Percentiles rank a stretch among this genome's conserved stretches.
Conservation (phyloP, 1,140 invertebrate species). For the Caenorhabditis remanei region DNA sequence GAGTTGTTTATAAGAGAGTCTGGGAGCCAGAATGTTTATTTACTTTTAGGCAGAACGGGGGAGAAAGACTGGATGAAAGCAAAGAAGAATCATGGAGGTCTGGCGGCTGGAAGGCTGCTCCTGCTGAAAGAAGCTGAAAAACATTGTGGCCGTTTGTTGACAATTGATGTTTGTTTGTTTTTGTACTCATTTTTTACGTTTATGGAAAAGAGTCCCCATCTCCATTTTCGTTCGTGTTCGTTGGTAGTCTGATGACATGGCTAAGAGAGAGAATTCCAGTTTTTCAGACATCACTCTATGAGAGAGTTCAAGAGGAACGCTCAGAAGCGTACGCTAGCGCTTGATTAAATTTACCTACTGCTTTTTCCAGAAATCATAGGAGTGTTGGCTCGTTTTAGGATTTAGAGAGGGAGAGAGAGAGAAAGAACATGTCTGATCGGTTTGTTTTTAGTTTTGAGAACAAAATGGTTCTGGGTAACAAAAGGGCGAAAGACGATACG, state of each 20-base stretch:
- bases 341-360: constrained; percentile 48
- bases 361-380: constrained; percentile 7
- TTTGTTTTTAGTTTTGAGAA: constrained; percentile 44
- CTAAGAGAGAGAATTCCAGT: background rate
- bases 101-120: background rate
- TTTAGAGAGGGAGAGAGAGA: background rate
- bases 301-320: constrained; percentile 18
- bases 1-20: constrained; percentile 10
- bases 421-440: constrained; percentile 2
- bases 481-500: background rate
- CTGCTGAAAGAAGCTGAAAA: constrained; percentile 9
- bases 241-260: background rate
- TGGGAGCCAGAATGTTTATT: constrained; percentile 22
- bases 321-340: background rate
- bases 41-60: background rate
- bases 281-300: constrained; percentile 8
- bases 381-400: background rate
- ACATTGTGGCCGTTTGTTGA: constrained; percentile 3
- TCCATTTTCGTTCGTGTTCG: background rate
- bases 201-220: background rate
- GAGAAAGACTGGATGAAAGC: background rate
- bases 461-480: background rate
- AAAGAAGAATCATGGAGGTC: constrained; percentile 15
- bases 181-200: constrained; percentile 36
- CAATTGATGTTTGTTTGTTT: constrained; percentile 36